Evolutionary conservation across 1,140 invertebrate genomes (phyloP).

Genomic region (Armadillidium nasatum): DNA sequence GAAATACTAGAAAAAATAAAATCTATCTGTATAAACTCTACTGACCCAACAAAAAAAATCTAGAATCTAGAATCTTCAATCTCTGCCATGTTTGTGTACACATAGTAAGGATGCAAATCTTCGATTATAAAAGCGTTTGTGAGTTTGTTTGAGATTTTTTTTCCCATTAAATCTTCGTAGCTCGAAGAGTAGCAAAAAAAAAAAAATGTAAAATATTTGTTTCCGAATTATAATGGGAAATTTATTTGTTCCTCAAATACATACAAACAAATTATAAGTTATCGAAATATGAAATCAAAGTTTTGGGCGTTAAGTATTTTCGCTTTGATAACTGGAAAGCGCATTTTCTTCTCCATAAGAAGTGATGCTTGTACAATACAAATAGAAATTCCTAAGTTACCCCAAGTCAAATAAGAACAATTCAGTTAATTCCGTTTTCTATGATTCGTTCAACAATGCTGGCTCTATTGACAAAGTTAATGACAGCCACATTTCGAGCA

Average conservation of each 20-base stretch:
- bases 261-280: constrained; percentile 3
- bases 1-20: too few relatives aligned
- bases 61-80: too few relatives aligned
- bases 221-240: too few relatives aligned
- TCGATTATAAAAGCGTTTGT: too few relatives aligned
- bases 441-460: constrained; percentile 3
- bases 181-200: too few relatives aligned
- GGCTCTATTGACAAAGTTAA: constrained; percentile 3
- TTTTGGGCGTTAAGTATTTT: not conserved
- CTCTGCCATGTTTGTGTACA: too few relatives aligned
- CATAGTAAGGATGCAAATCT: too few relatives aligned
- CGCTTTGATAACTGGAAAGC: not conserved
- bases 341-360: not conserved
- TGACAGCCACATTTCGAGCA: not conserved
- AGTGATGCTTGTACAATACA: constrained; percentile 1
- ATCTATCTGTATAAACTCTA: too few relatives aligned
- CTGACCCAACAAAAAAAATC: too few relatives aligned
- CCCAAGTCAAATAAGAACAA: constrained; percentile 3
- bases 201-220: too few relatives aligned
- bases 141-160: too few relatives aligned
- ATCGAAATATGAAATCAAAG: not conserved
- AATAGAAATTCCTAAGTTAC: constrained; percentile 1
- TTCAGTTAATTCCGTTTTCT: not conserved
- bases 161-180: too few relatives aligned
- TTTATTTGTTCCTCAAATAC: not conserved